Evolutionary conservation across 2,113 vertebrate species (phyloP), one percentile per base, ranked within the genome.

Genomic region (Lathamus discolor): DNA sequence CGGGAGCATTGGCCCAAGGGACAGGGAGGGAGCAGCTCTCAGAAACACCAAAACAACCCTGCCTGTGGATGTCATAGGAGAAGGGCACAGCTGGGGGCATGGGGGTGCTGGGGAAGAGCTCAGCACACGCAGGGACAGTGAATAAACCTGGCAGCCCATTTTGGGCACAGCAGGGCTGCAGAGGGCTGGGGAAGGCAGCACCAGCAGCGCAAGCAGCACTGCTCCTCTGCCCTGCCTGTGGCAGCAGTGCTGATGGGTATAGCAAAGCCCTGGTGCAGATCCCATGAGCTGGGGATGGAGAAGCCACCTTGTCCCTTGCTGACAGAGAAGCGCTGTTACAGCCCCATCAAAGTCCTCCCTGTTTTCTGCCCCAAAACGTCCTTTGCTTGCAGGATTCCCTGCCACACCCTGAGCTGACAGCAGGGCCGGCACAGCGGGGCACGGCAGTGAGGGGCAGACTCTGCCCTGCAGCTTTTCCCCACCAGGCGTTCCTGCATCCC

Each of bases 161-260:
- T 44, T 0, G 1, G 51, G 57, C 31, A 49, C 18, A 51, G 62
- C 11, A 4, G 18, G 5, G 27, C 5, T 17, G 35, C 46, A 76
- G 31, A n/a, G 15, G 70, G 76, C 16, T 72, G 67, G 2, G 0
- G 43, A 86, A 64, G 41, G 39, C 57, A 91, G 66, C 25, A 37
- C 17, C 6, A 7, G 25, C 6, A 22, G 3, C 37, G 57, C 52
- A 76, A 39, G 28, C n/a, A 91, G 66, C 55, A 49, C 31, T 4
- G 7, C 9, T 66, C 24, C 28, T 66, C 72, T 70, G 63, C 28
- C 22, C 25, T 76, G 39, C 48, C 66, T 2, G 1, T 31, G 39
- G 59, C 6, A 2, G 52, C 4, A 2, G 37, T 76, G 25, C 27
- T 1, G 20, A 41, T 0, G 3, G 22, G 29, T 33, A 80, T 33